phyloP scores from a whole-genome alignment of 1,140 invertebrate species.

The Cotesia vestalis region DNA sequence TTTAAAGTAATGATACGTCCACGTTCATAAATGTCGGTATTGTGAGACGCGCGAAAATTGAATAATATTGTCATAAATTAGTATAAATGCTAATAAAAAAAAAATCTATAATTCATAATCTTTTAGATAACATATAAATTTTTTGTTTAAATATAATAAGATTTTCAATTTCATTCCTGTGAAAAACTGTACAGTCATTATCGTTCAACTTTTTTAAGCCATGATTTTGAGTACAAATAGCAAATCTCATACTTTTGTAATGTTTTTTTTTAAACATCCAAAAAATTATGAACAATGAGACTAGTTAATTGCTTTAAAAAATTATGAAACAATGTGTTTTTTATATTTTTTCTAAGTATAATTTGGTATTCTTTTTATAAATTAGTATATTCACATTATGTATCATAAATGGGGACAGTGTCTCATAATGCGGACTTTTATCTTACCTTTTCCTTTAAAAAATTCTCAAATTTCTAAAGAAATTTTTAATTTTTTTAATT shows the following conservation, averaged over 20 bases:
- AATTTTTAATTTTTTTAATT: too few relatives aligned
- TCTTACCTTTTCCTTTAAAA: too few relatives aligned
- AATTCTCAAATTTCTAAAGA: too few relatives aligned
- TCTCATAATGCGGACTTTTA: too few relatives aligned
- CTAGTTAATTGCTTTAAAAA: background rate
- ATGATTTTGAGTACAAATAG: background rate
- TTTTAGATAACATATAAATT: background rate
- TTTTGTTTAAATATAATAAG: background rate
- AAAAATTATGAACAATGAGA: background rate
- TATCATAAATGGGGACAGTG: too few relatives aligned
- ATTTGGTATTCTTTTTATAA: background rate
- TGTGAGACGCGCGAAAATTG: too few relatives aligned
- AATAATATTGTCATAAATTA: background rate
- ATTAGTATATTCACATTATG: too few relatives aligned
- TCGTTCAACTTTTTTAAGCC: background rate
- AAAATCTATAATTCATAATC: background rate
- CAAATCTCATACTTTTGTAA: background rate
- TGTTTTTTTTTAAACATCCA: background rate
- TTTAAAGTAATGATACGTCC: too few relatives aligned
- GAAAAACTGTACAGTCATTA: background rate
- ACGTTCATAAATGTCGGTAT: too few relatives aligned
- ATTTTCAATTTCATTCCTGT: background rate
- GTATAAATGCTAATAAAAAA: background rate
- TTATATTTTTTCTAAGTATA: constrained; percentile 15
- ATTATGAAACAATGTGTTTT: background rate